phyloP scores from a whole-genome alignment of 1,140 invertebrate species.

The Lanistes nyassanus region DNA sequence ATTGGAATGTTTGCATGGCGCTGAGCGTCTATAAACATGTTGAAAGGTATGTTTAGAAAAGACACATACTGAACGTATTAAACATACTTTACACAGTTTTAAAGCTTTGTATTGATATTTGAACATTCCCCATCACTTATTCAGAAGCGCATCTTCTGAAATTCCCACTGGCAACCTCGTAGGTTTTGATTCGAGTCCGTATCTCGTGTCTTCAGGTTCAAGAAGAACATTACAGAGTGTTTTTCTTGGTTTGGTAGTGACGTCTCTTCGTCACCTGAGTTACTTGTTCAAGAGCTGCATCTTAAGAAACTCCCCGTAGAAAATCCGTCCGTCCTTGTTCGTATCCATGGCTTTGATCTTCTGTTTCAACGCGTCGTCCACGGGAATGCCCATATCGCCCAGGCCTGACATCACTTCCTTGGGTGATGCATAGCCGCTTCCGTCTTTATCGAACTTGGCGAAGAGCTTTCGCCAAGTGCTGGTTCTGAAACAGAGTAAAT shows the following conservation, averaged over 20 bases:
- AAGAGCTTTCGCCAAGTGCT: conserved; percentile 32
- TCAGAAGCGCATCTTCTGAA: too few species aligned
- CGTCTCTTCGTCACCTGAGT: neutral
- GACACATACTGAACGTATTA: too few species aligned
- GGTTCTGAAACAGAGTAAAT: conserved; percentile 24
- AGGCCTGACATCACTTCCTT: conserved; percentile 27
- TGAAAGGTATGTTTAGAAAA: too few species aligned
- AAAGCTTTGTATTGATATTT: too few species aligned
- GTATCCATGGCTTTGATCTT: conserved; percentile 29
- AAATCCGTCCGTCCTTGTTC: conserved; percentile 29
- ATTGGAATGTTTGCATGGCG: too few species aligned
- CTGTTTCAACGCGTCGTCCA: conserved; percentile 4
- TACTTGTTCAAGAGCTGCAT: conserved; percentile 26
- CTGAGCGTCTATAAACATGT: too few species aligned
- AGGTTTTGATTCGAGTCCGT: too few species aligned
- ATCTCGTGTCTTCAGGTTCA: too few species aligned
- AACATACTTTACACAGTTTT: too few species aligned
- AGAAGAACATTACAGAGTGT: too few species aligned
- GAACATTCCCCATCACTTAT: too few species aligned
- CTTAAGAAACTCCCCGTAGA: conserved; percentile 31
- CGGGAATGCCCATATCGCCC: conserved; percentile 27
- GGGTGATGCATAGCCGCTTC: conserved; percentile 25
- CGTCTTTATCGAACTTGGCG: conserved; percentile 31
- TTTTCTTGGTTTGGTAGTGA: conserved; percentile 4
- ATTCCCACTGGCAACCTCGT: too few species aligned